phyloP scores from a whole-genome alignment of 2,888 invertebrate species.

The Barypeithes pellucidus region DNA sequence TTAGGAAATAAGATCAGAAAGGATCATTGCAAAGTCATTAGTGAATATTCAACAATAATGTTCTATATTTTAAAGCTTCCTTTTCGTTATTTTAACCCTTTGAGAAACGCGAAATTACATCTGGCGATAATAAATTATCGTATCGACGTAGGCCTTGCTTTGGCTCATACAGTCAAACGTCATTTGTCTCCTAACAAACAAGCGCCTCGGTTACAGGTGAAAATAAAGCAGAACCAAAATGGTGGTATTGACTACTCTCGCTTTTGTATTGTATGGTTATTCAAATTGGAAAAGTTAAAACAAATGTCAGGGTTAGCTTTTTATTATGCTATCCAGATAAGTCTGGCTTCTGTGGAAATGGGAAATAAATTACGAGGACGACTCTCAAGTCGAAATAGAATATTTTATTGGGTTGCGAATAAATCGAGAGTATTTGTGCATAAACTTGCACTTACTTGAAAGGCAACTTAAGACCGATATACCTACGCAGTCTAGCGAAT shows the following conservation, averaged over 20 bases:
- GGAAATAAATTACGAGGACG: slow-evolving; percentile 24
- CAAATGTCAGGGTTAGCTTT: slow-evolving; percentile 31
- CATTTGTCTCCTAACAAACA: slow-evolving; percentile 1
- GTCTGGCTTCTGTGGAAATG: slow-evolving; percentile 10
- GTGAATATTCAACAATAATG: too few species aligned
- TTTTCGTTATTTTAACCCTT: not conserved
- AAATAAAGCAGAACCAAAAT: slow-evolving; percentile 17
- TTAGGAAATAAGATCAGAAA: too few species aligned
- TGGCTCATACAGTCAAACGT: slow-evolving; percentile 29
- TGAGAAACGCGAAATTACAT: slow-evolving; percentile 25
- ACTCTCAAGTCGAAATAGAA: not conserved
- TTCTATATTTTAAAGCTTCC: too few species aligned
- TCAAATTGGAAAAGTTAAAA: slow-evolving; percentile 29
- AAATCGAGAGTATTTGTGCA: slow-evolving; percentile 16
- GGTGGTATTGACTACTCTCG: slow-evolving; percentile 17
- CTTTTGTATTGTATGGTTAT: slow-evolving; percentile 29
- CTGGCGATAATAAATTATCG: slow-evolving; percentile 26
- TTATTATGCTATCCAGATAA: slow-evolving; percentile 29
- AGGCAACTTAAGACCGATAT: too few species aligned
- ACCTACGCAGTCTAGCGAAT: too few species aligned
- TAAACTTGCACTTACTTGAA: slow-evolving; percentile 7
- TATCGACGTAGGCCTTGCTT: slow-evolving; percentile 25
- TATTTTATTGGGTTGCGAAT: slow-evolving; percentile 15
- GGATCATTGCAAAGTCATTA: too few species aligned
- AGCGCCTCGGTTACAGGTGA: slow-evolving; percentile 15